Base-by-base conservation (phyloP, 2,797 vertebrate species). In the Sebastes nivosus region DNA sequence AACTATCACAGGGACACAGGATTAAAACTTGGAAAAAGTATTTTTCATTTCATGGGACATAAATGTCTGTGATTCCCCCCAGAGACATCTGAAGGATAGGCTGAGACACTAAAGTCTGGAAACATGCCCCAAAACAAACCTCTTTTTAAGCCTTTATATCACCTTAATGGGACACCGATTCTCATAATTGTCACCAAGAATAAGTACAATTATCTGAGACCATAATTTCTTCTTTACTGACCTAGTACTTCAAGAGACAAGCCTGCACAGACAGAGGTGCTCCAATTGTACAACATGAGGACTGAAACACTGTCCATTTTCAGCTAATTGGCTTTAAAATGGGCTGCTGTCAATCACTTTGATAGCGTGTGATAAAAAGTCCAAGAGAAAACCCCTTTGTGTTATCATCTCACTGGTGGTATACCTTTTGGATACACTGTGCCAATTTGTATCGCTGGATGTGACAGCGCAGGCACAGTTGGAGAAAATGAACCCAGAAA, bases 401-500 rank as follows among this genome's bases (percentile, higher is more conserved):
- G 54, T 50, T 66, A 36, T 61, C 3, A 42, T 66, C 11, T 22
- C 63, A 42, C 42, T 32, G 64, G 30, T 22, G 8, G 16, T 68
- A 30, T 25, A 29, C 59, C 24, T 46, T 71, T 79, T 25, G n/a
- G 20, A 50, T 16, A 24, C 67, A 30, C 12, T 16, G 63, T 84
- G 76, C 52, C 68, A 67, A 59, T 57, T 77, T 79, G 69, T 74
- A 42, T 72, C 70, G 66, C 72, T 70, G 69, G 27, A 77, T 71
- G 83, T 77, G 75, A 83, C 54, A 75, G 75, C 8, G 32, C 29
- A 69, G 77, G 67, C 72, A 67, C 64, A 87, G 75, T 82, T 83
- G 75, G 72, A 85, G 75, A 82, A 88, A 88, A 89, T 87, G 13
- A 75, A 82, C 74, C 76, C 59, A 74, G 88, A 85, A 69, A 85